Evolutionary conservation across 2,888 invertebrate genomes (phyloP), one percentile per base, ranked within the genome.

Genomic region (Volucella inanis): DNA sequence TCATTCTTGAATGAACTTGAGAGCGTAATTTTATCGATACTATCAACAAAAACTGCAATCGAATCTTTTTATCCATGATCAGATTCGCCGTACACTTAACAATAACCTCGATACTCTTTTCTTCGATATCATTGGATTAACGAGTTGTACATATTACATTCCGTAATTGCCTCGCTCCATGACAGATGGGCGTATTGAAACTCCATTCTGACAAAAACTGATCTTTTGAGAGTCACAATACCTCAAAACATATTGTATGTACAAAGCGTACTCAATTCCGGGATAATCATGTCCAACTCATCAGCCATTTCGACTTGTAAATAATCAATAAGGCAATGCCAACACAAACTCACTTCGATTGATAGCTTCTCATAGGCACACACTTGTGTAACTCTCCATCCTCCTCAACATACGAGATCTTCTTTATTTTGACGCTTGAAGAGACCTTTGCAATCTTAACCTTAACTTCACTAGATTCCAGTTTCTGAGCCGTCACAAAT

Each of bases 191-290:
- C 93, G 88, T 94, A 95, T 86, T 94, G 94, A 64, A 93, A 92
- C 81, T 93, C 92, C 55, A 93, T 89, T 87, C 90, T 90, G 43
- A 91, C 90, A 88, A 92, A 92, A 70, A 6, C 89, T 89, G 0
- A 87, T 85, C 72, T 89, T 90, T 76, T 89, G 90, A 22, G 89
- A 88, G 65, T 89, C 89, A 57, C 90, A 90, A 87, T 92, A 97
- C 94, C 94, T 93, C 88, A 94, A 93, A 11, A 97, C 94, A 90
- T 97, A 22, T 22, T 22, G 1, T 1, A 97, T 38, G 93, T 93
- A 87, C 95, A 96, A 87, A 97, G 95, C 22, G 94, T 93, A 0
- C 95, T 94, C 68, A 96, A 90, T 88, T 96, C 96, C 0, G 97
- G 97, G 57, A 92, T 87, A 39, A 91, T 88, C 10, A 88, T 75